Evolutionary conservation across 92 coral and sea anemone genomes (phyloP).

Genomic region (Porites rus): DNA sequence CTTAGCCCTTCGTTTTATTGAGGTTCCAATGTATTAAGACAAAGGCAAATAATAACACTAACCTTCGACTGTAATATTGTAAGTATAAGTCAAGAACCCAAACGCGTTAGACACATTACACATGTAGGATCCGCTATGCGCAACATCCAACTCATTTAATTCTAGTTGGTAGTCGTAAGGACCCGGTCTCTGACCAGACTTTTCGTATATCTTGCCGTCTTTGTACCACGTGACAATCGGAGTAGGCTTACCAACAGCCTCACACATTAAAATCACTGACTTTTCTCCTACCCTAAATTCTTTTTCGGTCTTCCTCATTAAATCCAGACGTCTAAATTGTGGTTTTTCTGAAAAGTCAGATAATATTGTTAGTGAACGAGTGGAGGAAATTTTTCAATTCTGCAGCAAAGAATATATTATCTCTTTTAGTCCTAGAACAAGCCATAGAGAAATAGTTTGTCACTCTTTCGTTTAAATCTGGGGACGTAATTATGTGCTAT

Average conservation of each 20-base stretch:
- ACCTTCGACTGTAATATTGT: constrained; percentile 79
- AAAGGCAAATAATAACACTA: neutral
- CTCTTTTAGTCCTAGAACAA: too few species aligned
- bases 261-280: constrained; percentile 33
- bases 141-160: constrained; percentile 55
- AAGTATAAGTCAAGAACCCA: constrained; percentile 77
- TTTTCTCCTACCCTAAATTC: constrained; percentile 38
- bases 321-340: constrained; percentile 11
- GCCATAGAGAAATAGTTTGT: too few species aligned
- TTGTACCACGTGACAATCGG: constrained; percentile 67
- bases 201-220: constrained; percentile 6
- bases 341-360: constrained; percentile 47
- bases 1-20: too few species aligned
- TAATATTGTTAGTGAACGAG: neutral
- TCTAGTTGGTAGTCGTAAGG: constrained; percentile 48
- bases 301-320: constrained; percentile 23
- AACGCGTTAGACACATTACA: constrained; percentile 84
- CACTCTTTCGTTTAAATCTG: too few species aligned
- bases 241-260: constrained; percentile 53
- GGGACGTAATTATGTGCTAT: too few species aligned
- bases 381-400: neutral
- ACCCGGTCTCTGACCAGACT: constrained; percentile 24
- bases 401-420: too few species aligned
- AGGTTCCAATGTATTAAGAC: too few species aligned
- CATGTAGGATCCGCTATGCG: constrained; percentile 71